A percentile compares a stretch with the other conserved stretches of the same genome.
phyloP scores from a whole-genome alignment of 2,113 vertebrate species.

The Barnardius zonarius region DNA sequence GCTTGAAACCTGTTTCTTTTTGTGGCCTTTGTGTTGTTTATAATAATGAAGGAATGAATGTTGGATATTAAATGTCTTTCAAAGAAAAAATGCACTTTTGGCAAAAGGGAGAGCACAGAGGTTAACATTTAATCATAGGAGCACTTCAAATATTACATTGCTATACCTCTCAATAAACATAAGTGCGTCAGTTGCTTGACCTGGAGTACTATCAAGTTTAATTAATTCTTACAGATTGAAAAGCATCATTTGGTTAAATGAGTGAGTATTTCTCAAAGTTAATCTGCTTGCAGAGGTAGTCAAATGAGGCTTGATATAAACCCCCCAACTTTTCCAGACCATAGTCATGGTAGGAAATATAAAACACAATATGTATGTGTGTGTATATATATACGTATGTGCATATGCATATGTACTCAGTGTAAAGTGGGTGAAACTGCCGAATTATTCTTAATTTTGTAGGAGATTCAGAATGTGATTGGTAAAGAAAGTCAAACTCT shows the following conservation, averaged over 20 bases:
- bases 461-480: slow-evolving; percentile 82
- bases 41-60: slow-evolving; percentile 64
- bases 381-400: accelerated
- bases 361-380: not conserved
- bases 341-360: not conserved
- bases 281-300: slow-evolving; percentile 19
- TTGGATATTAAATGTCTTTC: slow-evolving; percentile 39
- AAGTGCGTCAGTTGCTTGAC: slow-evolving; percentile 32
- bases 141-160: not conserved
- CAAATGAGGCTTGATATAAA: slow-evolving; percentile 38
- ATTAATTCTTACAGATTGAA: slow-evolving; percentile 63
- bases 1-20: slow-evolving; percentile 68
- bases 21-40: slow-evolving; percentile 69
- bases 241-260: slow-evolving; percentile 50
- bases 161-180: slow-evolving; percentile 26
- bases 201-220: slow-evolving; percentile 54
- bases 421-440: not conserved
- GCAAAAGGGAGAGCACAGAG: not conserved
- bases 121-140: not conserved
- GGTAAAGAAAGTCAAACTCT: slow-evolving; percentile 78
- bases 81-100: slow-evolving; percentile 20
- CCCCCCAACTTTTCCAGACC: not conserved
- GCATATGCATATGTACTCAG: not conserved
- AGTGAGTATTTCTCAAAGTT: slow-evolving; percentile 47
- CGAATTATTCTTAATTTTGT: slow-evolving; percentile 44